Evolutionary conservation across 2,113 vertebrate species (phyloP), one percentile per base, ranked within the genome.

Genomic region (Ophthalmotilapia sp.): DNA sequence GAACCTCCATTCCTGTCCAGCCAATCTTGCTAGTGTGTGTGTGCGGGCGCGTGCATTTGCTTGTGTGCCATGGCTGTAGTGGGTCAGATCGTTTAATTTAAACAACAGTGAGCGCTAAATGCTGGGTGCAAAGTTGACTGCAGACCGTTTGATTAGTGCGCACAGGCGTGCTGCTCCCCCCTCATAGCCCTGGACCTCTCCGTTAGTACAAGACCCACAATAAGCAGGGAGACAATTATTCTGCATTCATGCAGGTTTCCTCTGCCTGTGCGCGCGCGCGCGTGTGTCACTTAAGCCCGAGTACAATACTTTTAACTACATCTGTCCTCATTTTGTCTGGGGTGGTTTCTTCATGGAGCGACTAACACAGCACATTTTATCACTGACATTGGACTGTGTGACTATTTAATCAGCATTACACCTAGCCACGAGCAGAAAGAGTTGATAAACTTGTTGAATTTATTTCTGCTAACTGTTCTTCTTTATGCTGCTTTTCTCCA

Each of bases 401-500:
- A 75, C 31, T 21, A 47, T 82, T 83, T 40, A 82, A 86, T 89
- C 38, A 87, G 79, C 62, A 14, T 6, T 17, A 17, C 31, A 11
- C 62, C 68, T 26, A 23, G 53, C 14, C 75, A 81, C 81, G 3
- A 79, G n/a, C 58, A 33, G 47, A 38, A 40, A 54, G 17, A 33
- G 51, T 45, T 88, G 40, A 82, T 86, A 54, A 84, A 92, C 90
- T 88, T 92, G 89, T 91, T 90, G 86, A 86, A 86, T 87, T 58
- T 23, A 45, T 86, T 79, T 70, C 8, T 81, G 17, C 38, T 33
- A 81, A 65, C 23, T 80, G 60, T 60, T 54, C 14, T 14, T 42
- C 36, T 56, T 33, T 79, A 70, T 53, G 54, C 31, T 29, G 33
- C 47, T 60, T 40, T 45, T 9, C 55, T 60, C 14, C 2, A 45